Evolutionary conservation across 2,888 invertebrate genomes (phyloP).

Genomic region (Drosophila tripunctata): DNA sequence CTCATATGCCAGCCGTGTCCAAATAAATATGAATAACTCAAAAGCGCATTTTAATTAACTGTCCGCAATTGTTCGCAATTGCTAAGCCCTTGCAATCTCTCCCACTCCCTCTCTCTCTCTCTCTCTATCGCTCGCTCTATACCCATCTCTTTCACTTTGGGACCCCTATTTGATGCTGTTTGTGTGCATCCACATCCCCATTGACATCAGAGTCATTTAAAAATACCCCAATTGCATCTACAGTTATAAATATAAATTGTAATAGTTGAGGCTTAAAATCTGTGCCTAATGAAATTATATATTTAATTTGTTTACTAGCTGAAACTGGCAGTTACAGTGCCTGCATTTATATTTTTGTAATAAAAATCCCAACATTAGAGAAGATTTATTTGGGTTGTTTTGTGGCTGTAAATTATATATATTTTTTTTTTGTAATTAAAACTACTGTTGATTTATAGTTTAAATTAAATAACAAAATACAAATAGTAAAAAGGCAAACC

Average conservation of each 20-base stretch:
- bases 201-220: background rate
- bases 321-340: constrained; percentile 18
- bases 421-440: too few species aligned
- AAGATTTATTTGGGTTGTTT: too few species aligned
- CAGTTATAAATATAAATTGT: constrained; percentile 8
- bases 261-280: constrained; percentile 38
- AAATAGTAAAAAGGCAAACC: too few species aligned
- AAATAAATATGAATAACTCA: constrained; percentile 73
- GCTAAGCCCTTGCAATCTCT: background rate
- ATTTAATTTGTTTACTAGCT: constrained; percentile 14
- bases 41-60: constrained; percentile 74
- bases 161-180: background rate
- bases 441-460: too few species aligned
- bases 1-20: constrained; percentile 54
- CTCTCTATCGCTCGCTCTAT: background rate
- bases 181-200: background rate
- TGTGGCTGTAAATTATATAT: too few species aligned
- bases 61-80: constrained; percentile 36
- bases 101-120: background rate
- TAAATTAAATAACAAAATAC: too few species aligned
- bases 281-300: constrained; percentile 37
- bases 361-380: background rate
- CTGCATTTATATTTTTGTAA: background rate
- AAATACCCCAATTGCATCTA: background rate
- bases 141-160: background rate